phyloP scores from a whole-genome alignment of 1,140 invertebrate genomes.

The Andrena cerasifolii region DNA sequence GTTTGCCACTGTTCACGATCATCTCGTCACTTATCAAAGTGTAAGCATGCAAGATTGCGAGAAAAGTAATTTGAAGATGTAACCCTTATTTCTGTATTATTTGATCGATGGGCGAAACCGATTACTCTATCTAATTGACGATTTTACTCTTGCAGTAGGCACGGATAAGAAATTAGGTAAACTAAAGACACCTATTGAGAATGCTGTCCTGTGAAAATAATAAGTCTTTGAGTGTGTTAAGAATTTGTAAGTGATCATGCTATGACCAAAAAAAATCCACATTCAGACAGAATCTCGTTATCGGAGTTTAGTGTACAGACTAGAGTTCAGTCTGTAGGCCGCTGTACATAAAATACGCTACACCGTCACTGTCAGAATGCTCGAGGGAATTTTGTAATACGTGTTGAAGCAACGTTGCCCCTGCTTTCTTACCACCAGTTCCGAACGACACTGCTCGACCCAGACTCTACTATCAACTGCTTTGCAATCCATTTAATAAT shows the following conservation, averaged over 20 bases:
- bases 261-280: slow-evolving; percentile 62
- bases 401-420: background rate
- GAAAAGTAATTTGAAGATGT: background rate
- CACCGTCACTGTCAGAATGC: slow-evolving; percentile 23
- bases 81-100: slow-evolving; percentile 3
- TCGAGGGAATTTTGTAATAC: background rate
- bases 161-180: slow-evolving; percentile 80
- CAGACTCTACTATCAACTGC: background rate
- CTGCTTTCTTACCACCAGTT: background rate
- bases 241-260: slow-evolving; percentile 81
- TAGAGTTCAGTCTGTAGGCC: slow-evolving; percentile 53
- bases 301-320: slow-evolving; percentile 49
- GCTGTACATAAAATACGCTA: slow-evolving; percentile 64
- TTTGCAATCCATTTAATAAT: background rate
- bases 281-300: slow-evolving; percentile 21
- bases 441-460: background rate
- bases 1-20: slow-evolving; percentile 5
- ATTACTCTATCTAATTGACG: slow-evolving; percentile 41
- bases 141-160: slow-evolving; percentile 77
- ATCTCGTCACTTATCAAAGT: slow-evolving; percentile 27
- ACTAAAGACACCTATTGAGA: slow-evolving; percentile 76
- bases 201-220: slow-evolving; percentile 76
- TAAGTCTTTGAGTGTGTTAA: slow-evolving; percentile 68
- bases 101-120: background rate
- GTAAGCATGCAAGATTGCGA: slow-evolving; percentile 52